These are phyloP conservation scores for Dolichallabes microphthalmus DNA, from an alignment of 2,113 vertebrate genomes.

Conservation along the genomic window DNA sequence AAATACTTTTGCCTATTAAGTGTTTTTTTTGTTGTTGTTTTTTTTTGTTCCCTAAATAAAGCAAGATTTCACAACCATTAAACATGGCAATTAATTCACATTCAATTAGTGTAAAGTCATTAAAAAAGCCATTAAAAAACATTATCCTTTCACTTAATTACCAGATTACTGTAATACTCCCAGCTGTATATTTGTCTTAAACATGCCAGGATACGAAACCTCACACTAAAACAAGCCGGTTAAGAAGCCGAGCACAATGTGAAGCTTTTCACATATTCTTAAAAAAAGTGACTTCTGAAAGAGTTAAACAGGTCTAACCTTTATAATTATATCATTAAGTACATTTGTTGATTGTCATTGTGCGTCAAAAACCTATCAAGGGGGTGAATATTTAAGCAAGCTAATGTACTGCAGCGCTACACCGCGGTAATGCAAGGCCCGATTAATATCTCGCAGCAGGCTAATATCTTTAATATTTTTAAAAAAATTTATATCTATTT, in stretches of 20 bases:
- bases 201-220: too few relatives aligned
- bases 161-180: constrained; percentile 10
- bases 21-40: neutral
- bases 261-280: neutral
- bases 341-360: neutral
- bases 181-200: constrained; percentile 10
- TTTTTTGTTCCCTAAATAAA: neutral
- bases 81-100: neutral
- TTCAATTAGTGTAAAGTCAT: neutral
- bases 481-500: neutral
- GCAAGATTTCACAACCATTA: constrained; percentile 14
- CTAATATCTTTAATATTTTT: neutral
- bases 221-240: too few relatives aligned
- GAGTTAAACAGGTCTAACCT: neutral
- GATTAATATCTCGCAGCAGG: neutral
- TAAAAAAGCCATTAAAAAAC: neutral
- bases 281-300: neutral
- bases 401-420: neutral
- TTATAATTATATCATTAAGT: neutral
- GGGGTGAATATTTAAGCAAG: neutral
- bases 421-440: neutral
- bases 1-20: neutral
- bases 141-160: constrained; percentile 11
- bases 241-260: too few relatives aligned
- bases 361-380: neutral